Evolutionary conservation across 2,113 vertebrate species (phyloP), one percentile per base, ranked within the genome.

Genomic region (Seriola quinqueradiata): DNA sequence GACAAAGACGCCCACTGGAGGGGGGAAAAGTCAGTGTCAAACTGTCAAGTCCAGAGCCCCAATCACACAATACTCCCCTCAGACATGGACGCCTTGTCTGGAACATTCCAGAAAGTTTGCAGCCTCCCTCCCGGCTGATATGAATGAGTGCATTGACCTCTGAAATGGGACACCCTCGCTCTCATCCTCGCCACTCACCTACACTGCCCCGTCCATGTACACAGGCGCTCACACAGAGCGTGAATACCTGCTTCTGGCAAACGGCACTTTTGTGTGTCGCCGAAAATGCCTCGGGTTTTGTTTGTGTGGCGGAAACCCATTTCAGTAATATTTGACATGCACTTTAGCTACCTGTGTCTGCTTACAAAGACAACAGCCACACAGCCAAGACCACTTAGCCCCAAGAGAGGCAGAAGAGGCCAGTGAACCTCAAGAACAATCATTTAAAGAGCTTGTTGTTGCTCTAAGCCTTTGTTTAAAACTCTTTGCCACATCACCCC

Each of bases 131-230:
- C 69, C 55, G 40, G 77, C 70, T 70, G 23, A 89, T 75, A 61
- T 90, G 90, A 94, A 94, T 86, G 87, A 77, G 77, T 38, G 78
- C 86, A 91, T 91, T 94, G 93, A 93, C 87, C 81, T 90, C 71
- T 79, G 58, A 79, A 90, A 88, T 23, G 44, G 48, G 75, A 78
- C 19, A 46, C 46, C n/a, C 8, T 38, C 40, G 4, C 79, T 52
- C 79, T 50, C 64, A 69, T 82, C 76, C 75, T 75, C 46, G 28
- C 59, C 34, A 5, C 55, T 77, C 54, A 73, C 69, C 61, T 78
- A 61, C 32, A 28, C 59, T 25, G 12, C 44, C 28, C 12, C 70
- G 40, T 76, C 36, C 32, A 42, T 58, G 34, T 42, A 21, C 32
- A 66, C 64, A 25, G 5, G 11, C 66, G 65, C 55, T 42, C 52